Percentiles rank a stretch among this genome's conserved stretches.
Evolutionary conservation across 2,888 invertebrate genomes (phyloP).

Genomic region (Creontiades dilutus): DNA sequence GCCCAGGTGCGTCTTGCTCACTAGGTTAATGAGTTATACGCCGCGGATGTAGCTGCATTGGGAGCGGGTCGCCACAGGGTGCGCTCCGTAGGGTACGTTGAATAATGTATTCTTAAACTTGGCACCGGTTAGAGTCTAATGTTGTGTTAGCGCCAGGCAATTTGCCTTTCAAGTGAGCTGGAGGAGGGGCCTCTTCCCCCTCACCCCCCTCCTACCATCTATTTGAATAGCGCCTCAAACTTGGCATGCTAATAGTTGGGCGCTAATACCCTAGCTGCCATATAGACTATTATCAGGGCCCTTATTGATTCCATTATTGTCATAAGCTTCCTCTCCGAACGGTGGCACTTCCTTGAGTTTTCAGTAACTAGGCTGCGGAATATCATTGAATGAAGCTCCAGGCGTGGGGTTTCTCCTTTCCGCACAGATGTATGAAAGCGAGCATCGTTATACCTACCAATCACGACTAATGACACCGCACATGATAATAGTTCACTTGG

Average conservation of each 20-base stretch:
- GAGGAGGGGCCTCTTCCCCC: constrained; percentile 30
- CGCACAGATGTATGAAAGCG: no score
- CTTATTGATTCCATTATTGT: constrained; percentile 67
- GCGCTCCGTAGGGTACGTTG: constrained; percentile 57
- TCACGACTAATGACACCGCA: no score
- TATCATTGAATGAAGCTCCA: no score
- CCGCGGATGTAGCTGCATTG: constrained; percentile 42
- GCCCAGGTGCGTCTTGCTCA: not conserved
- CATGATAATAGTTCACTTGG: no score
- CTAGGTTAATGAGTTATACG: constrained; percentile 44
- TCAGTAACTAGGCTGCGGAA: no score
- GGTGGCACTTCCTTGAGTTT: no score
- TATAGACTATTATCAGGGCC: constrained; percentile 63
- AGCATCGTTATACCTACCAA: no score
- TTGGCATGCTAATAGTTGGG: constrained; percentile 71
- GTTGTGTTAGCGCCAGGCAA: constrained; percentile 72
- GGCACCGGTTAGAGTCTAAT: constrained; percentile 72
- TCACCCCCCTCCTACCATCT: not conserved
- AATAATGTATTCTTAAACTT: constrained; percentile 73
- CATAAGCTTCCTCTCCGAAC: constrained; percentile 8
- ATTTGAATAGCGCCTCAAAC: constrained; percentile 72
- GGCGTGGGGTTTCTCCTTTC: no score
- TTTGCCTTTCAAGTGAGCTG: constrained; percentile 71
- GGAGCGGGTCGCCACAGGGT: constrained; percentile 34
- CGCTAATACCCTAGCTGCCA: constrained; percentile 64